Base-by-base conservation (phyloP, 92 coral and sea anemone species). In the Blastomussa wellsi region DNA sequence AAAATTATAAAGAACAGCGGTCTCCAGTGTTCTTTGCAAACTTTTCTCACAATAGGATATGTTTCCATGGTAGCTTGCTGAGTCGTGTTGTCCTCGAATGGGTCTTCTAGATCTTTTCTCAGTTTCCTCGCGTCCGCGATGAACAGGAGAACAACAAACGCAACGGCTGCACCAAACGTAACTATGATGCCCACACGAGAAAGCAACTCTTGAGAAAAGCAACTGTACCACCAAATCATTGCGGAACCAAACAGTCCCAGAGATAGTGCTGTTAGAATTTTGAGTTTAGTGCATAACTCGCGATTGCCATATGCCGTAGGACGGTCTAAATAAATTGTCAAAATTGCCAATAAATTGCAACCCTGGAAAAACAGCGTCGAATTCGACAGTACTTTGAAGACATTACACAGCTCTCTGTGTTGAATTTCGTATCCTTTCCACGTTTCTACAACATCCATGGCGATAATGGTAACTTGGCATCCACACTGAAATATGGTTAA, bases 171-270 rank as follows among this genome's bases (percentile, higher is more conserved):
- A 35, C 19, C 13, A 70, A 36, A 33, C 15, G 7, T 1, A 38
- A 19, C 47, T 20, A 12, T 37, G 13, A 37, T 0, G 48, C 29
- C 15, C 47, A 70, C 20, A 1, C 20, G 26, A 22, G 44, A 36
- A 13, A 70, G 3, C 1, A 35, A 17, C 15, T 70, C 28, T 17
- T 16, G 26, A 7, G 75, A 35, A 70, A 70, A 17, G 15, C 33
- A 74, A 11, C 24, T 48, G 24, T 24, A n/a, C 60, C 79, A 74
- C 79, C 79, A 74, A 14, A 74, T n/a, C 19, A 31, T 47, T 41
- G 24, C n/a, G 9, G 75, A 70, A 19, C 75, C 75, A 70, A 38
- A 5, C 15, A 70, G 24, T 33, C 75, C 75, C 12, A 70, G 48
- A 17, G 48, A 20, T 12, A 37, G 11, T 16, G 35, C 48, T 17